Base-by-base conservation (phyloP, 1,140 invertebrate species). In the Bathynomus jamesi region DNA sequence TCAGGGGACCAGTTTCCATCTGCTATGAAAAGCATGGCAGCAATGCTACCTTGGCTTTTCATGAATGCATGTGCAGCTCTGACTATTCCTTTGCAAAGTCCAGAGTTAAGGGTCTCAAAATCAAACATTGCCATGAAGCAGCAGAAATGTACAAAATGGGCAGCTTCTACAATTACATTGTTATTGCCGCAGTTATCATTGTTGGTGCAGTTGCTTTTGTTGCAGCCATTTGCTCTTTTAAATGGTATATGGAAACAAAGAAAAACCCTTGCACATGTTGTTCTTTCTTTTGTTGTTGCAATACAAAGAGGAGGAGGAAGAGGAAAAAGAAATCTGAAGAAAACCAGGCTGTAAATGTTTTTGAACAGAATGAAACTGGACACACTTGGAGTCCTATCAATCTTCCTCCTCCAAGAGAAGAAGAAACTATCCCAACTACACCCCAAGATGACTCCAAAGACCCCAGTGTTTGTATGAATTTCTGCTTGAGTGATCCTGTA, bases 401-500 rank as follows among this genome's bases (percentile, higher is more conserved):
- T 61, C 30, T 71, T 17, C 46, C 60, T 29, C 28, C 28, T 28
- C 24, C 13, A 28, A 17, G 28, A 53, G 28, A 30, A 31, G 13
- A 17, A 25, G 21, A 13, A 10, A 28, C 2, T 31, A 21, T 27
- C 27, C 29, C 53, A 29, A 21, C 30, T n/a, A 64, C 46, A 30
- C 62, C 31, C 21, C 61, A 63, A 65, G 60, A 53, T 28, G 46
- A 53, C 10, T 60, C 17, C 4, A 30, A 29, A 28, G 61, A 65
- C 32, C 40, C n/a, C n/a, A 69, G 66, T 29, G 63, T 72, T 5
- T 77, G 76, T 53, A 77, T 77, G 76, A 74, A 74, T n/a, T 77
- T 77, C 31, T 77, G 76, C 64, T 63, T 77, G 29, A 77, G 76
- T 72, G 76, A 77, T 27, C 76, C 76, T 31, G 76, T 77, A 24